Conservation (phyloP, 2,113 vertebrate genomes). For the Anoura caudifer region DNA sequence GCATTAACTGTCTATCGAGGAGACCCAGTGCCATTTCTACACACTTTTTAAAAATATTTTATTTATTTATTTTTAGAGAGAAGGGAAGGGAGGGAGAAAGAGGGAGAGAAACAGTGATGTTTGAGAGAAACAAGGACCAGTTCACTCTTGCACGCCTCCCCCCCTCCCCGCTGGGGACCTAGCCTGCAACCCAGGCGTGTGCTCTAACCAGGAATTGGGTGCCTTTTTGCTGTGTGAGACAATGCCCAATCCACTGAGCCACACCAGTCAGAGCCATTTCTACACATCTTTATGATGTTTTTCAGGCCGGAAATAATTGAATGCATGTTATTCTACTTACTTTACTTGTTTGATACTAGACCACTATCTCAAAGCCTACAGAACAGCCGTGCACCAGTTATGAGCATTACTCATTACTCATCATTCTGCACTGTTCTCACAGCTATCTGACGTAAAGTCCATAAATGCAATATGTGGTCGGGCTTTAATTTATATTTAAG, state of each 20-base stretch:
- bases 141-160: too few species aligned
- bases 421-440: background rate
- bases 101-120: too few species aligned
- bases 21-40: background rate
- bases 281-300: background rate
- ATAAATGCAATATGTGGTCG: background rate
- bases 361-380: background rate
- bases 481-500: background rate
- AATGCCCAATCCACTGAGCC: too few species aligned
- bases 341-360: background rate
- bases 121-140: too few species aligned
- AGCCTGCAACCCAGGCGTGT: too few species aligned
- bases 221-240: too few species aligned
- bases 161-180: too few species aligned
- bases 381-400: background rate
- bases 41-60: background rate
- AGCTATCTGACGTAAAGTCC: background rate
- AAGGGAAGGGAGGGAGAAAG: too few species aligned
- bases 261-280: background rate
- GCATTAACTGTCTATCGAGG: background rate
- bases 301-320: background rate
- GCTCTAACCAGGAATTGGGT: too few species aligned
- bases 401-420: background rate
- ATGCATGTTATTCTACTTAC: background rate
- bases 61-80: too few species aligned